Conservation (phyloP, 2,113 vertebrate species). For the Sarotherodon lohbergeri region DNA sequence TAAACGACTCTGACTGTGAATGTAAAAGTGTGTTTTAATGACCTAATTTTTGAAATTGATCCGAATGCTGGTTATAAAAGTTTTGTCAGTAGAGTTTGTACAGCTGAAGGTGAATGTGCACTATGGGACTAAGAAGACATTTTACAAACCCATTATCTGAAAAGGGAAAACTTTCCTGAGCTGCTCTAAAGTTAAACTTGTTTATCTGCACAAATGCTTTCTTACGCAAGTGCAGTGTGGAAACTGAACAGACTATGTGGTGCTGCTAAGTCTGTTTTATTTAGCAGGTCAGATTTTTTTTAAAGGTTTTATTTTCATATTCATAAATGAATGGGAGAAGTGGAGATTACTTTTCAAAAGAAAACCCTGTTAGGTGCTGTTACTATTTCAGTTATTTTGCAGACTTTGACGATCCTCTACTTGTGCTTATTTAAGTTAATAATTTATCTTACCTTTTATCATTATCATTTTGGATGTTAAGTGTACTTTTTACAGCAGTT, state of each 20-base stretch:
- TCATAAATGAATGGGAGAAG: no score
- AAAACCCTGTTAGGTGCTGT: not conserved
- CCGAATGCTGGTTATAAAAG: rapidly evolving
- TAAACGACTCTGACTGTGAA: rapidly evolving
- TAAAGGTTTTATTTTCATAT: no score
- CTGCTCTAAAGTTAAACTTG: not conserved
- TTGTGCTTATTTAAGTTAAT: not conserved
- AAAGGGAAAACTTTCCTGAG: not conserved
- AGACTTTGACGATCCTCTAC: rapidly evolving
- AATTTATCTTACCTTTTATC: rapidly evolving
- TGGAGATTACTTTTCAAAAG: not conserved
- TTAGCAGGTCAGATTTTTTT: not conserved
- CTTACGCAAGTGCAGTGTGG: not conserved
- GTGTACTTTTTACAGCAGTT: not conserved
- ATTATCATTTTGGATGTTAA: not conserved
- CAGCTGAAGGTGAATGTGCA: not conserved
- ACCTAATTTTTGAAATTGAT: rapidly evolving
- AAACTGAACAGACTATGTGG: not conserved
- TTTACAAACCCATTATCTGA: not conserved
- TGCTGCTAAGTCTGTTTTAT: not conserved
- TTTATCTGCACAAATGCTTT: not conserved
- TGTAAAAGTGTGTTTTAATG: not conserved
- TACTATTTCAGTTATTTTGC: not conserved
- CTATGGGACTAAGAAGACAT: not conserved
- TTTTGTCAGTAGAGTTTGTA: not conserved